phyloP scores from a whole-genome alignment of 2,888 invertebrate genomes.

The Cinara cedri region DNA sequence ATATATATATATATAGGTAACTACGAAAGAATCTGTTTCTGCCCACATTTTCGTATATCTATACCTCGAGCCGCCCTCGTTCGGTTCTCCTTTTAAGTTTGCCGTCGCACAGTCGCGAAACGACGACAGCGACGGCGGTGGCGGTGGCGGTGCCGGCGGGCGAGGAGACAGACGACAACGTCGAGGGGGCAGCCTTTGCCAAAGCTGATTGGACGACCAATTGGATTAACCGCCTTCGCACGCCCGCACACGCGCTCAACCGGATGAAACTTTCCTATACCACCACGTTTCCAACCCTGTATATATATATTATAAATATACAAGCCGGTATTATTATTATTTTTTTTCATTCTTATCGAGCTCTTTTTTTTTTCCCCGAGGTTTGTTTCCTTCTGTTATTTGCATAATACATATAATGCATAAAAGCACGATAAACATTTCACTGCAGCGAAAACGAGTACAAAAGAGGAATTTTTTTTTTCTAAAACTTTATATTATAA shows the following conservation, averaged over 20 bases:
- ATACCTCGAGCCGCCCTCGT: too few species aligned
- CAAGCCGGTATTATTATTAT: neutral
- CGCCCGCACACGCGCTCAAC: slow-evolving; percentile 56
- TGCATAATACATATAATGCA: slow-evolving; percentile 46
- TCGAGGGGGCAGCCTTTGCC: slow-evolving; percentile 29
- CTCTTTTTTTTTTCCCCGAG: neutral
- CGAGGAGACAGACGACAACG: neutral
- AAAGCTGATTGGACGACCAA: slow-evolving; percentile 55
- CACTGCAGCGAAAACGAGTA: neutral
- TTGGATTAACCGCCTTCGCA: slow-evolving; percentile 55
- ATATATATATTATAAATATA: neutral
- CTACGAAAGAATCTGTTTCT: too few species aligned
- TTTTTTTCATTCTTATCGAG: neutral
- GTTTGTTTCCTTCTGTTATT: slow-evolving; percentile 44
- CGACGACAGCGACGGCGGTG: neutral
- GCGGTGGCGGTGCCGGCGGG: neutral
- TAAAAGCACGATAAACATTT: slow-evolving; percentile 38
- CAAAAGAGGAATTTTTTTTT: neutral
- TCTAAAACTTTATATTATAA: slow-evolving; percentile 1
- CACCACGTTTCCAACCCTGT: neutral
- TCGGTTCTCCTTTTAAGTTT: neutral
- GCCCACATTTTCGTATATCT: too few species aligned
- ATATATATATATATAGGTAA: too few species aligned
- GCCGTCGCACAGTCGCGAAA: neutral
- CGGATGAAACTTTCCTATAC: slow-evolving; percentile 40